Percentiles rank a stretch among this genome's conserved stretches.
Evolutionary conservation across 2,797 vertebrate species (phyloP).

Genomic region (Thalassophryne amazonica): DNA sequence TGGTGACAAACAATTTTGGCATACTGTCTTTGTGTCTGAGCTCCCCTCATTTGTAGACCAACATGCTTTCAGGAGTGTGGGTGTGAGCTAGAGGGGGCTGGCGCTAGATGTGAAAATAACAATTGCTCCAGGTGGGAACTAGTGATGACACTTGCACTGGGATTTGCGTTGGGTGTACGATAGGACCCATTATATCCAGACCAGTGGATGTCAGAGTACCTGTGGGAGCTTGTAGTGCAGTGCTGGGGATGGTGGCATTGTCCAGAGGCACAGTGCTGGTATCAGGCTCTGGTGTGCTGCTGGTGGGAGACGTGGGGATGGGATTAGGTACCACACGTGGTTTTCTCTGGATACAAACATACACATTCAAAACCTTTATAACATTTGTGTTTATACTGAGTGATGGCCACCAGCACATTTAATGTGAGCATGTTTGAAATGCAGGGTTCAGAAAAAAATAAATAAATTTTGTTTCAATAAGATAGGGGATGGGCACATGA

Average conservation of each 20-base stretch:
- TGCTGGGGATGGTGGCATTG: constrained; percentile 94
- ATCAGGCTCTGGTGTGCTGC: constrained; percentile 96
- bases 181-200: neutral
- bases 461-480: too few relatives aligned
- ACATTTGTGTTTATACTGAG: neutral
- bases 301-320: constrained; percentile 93
- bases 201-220: constrained; percentile 70
- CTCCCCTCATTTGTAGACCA: too few relatives aligned
- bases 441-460: too few relatives aligned
- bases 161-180: too few relatives aligned
- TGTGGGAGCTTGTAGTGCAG: constrained; percentile 97
- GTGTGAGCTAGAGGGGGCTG: too few relatives aligned
- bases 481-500: too few relatives aligned
- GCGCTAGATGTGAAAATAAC: too few relatives aligned
- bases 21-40: too few relatives aligned
- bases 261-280: constrained; percentile 97
- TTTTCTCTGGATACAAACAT: constrained; percentile 85
- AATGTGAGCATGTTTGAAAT: neutral
- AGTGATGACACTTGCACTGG: too few relatives aligned
- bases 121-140: too few relatives aligned
- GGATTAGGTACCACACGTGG: constrained; percentile 89
- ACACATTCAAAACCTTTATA: constrained; percentile 20
- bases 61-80: too few relatives aligned
- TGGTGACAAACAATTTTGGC: too few relatives aligned
- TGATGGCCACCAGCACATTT: neutral